Evolutionary conservation across 1,140 invertebrate genomes (phyloP).

Genomic region (Laupala kohalensis): DNA sequence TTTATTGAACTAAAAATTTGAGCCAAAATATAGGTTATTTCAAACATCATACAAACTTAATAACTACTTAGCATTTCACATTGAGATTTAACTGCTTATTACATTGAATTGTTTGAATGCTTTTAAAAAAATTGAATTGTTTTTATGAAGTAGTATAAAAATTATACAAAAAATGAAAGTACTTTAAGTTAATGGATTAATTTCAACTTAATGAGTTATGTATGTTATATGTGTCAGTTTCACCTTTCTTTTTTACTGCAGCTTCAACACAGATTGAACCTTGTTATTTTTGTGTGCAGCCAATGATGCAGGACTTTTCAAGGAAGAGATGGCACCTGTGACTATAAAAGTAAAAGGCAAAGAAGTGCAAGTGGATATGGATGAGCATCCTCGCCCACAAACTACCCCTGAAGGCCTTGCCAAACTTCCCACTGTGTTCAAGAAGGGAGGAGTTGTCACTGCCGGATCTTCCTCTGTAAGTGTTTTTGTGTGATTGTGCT

Average conservation of each 20-base stretch:
- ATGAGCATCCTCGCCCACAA: constrained; percentile 89
- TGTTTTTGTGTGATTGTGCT: too few relatives aligned
- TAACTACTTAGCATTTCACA: too few relatives aligned
- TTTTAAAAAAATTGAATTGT: not conserved
- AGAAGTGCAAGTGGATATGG: constrained; percentile 61
- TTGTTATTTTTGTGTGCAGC: constrained; percentile 44
- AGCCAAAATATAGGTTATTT: too few relatives aligned
- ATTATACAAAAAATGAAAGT: not conserved
- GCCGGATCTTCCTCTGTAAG: constrained; percentile 88
- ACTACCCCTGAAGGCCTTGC: constrained; percentile 72
- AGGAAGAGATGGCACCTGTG: constrained; percentile 80
- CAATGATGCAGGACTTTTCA: constrained; percentile 75
- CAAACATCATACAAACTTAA: too few relatives aligned
- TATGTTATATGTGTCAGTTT: not conserved
- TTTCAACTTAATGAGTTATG: not conserved
- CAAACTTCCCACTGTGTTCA: constrained; percentile 82
- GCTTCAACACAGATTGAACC: not conserved
- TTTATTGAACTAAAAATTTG: too few relatives aligned
- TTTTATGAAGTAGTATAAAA: not conserved
- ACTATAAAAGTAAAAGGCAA: constrained; percentile 72
- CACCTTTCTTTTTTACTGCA: not conserved
- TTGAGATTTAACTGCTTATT: too few relatives aligned
- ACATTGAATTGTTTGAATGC: too few relatives aligned
- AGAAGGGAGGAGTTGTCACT: constrained; percentile 90
- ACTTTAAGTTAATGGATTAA: too few relatives aligned